Evolutionary conservation across 2,113 vertebrate genomes (phyloP).

Genomic region (Brachypodius melanocephalos): DNA sequence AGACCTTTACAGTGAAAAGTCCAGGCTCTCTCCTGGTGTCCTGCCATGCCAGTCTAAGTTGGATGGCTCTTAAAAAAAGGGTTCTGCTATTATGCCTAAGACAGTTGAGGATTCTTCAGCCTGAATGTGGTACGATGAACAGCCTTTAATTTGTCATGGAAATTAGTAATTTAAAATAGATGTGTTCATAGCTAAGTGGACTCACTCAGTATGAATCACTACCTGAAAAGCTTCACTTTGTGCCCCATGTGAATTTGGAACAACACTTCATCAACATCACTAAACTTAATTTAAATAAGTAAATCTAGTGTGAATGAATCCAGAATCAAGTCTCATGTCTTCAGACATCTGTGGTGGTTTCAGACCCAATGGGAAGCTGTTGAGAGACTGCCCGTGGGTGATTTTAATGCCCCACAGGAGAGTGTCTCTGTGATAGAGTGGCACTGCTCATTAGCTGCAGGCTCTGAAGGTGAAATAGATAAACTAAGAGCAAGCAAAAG

Average conservation of each 20-base stretch:
- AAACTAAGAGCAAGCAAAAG: not conserved
- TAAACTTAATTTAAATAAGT: not conserved
- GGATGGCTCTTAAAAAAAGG: not conserved
- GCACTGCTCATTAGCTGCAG: not conserved
- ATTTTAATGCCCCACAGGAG: not conserved
- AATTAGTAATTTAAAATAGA: not conserved
- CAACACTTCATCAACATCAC: not conserved
- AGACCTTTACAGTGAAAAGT: constrained; percentile 13
- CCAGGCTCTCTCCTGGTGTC: not conserved
- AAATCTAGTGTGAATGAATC: not conserved
- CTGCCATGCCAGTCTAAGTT: not conserved
- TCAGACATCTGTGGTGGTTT: not conserved
- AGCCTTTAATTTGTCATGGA: constrained; percentile 25
- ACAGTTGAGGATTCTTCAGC: not conserved
- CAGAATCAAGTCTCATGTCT: not conserved
- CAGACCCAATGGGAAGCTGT: not conserved
- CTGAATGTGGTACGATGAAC: not conserved
- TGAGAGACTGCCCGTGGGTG: not conserved
- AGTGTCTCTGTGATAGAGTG: not conserved
- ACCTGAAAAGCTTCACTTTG: not conserved
- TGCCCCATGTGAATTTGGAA: not conserved
- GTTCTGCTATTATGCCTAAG: not conserved
- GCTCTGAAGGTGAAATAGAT: constrained; percentile 43
- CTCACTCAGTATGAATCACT: not conserved
- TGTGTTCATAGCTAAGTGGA: not conserved